Evolutionary conservation across 2,888 invertebrate species (phyloP).

Genomic region (Chromoteleia sp.): DNA sequence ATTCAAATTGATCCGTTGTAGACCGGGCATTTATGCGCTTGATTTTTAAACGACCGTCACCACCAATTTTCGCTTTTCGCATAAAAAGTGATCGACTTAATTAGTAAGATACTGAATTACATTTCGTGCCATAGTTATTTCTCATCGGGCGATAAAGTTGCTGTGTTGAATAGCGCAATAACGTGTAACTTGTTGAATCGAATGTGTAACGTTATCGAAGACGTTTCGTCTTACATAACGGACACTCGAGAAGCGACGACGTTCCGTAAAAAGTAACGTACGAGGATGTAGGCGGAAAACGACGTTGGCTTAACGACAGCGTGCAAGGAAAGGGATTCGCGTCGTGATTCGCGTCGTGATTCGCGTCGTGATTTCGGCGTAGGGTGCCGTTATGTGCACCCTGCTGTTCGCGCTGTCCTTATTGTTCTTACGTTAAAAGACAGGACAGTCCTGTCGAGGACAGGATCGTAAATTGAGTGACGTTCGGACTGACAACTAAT

Average conservation of each 20-base stretch:
- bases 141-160: too few relatives aligned
- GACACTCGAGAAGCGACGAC: constrained; percentile 24
- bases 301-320: constrained; percentile 39
- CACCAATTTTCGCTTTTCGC: too few relatives aligned
- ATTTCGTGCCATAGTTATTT: too few relatives aligned
- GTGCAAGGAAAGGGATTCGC: constrained; percentile 52
- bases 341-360: constrained; percentile 57
- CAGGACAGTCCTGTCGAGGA: constrained; percentile 5
- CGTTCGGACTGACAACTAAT: constrained; percentile 42
- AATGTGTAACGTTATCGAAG: constrained; percentile 3
- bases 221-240: constrained; percentile 37
- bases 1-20: too few relatives aligned
- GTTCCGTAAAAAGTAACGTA: constrained; percentile 34
- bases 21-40: too few relatives aligned
- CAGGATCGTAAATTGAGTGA: constrained; percentile 45
- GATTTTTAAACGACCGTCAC: too few relatives aligned
- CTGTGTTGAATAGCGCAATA: too few relatives aligned
- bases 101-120: too few relatives aligned
- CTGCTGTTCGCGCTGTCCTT: constrained; percentile 16
- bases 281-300: constrained; percentile 49
- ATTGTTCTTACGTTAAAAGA: not conserved
- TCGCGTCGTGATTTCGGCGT: constrained; percentile 53
- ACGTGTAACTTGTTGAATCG: constrained; percentile 7
- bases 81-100: too few relatives aligned
- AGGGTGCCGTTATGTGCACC: constrained; percentile 35